Conservation (phyloP, 2,797 vertebrate genomes). For the Xyrichtys novacula region DNA sequence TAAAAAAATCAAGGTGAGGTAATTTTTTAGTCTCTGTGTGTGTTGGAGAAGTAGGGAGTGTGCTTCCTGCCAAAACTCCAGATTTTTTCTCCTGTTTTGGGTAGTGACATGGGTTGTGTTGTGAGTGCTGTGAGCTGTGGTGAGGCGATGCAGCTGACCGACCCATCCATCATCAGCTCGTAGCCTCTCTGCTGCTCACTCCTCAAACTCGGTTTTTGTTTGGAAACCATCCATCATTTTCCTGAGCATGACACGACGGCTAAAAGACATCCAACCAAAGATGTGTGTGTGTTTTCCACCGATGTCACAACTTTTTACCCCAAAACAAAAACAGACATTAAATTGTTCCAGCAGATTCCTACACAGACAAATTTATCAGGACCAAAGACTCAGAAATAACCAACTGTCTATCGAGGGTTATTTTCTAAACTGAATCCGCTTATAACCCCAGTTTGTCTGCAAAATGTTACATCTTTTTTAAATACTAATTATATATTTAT, state of each 20-base stretch:
- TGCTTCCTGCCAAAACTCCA: conserved; percentile 32
- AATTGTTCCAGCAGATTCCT: conserved; percentile 27
- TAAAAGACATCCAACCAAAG: conserved; percentile 23
- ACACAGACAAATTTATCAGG: background rate
- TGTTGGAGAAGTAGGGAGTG: background rate
- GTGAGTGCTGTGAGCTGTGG: conserved; percentile 28
- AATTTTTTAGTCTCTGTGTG: conserved; percentile 23
- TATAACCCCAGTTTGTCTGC: no score
- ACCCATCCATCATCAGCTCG: conserved; percentile 74
- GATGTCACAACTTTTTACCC: background rate
- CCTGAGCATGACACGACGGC: conserved; percentile 42
- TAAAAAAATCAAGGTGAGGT: conserved; percentile 40
- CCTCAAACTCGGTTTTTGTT: conserved; percentile 79
- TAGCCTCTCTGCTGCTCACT: conserved; percentile 56
- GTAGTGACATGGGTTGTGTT: conserved; percentile 33
- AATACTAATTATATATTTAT: no score
- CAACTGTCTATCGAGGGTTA: no score
- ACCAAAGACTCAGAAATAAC: no score
- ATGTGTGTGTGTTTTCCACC: conserved; percentile 14
- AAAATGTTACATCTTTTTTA: no score
- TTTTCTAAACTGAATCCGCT: no score
- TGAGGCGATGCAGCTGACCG: conserved; percentile 42
- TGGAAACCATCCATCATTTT: conserved; percentile 77
- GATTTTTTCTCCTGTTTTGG: conserved; percentile 20
- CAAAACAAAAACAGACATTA: conserved; percentile 11